These are phyloP conservation scores for Rhagoletis pomonella DNA, from an alignment of 1,140 invertebrate genomes.

Conservation along the genomic window DNA sequence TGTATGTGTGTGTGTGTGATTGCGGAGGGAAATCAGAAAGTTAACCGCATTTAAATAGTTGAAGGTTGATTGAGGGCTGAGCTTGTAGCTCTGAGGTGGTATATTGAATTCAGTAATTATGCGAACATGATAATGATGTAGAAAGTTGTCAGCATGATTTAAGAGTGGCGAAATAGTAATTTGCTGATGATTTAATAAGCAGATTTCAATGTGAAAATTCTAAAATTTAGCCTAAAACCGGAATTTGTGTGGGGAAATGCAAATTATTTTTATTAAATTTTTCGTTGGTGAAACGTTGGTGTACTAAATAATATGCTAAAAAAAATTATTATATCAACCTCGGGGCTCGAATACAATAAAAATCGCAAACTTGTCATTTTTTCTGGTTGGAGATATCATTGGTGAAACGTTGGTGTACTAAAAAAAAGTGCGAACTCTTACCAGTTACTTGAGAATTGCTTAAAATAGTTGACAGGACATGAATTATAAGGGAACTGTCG, in stretches of 20 bases:
- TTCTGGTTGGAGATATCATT: not conserved
- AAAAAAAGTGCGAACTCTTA: not conserved
- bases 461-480: too few relatives aligned
- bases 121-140: slow-evolving; percentile 7
- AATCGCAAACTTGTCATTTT: not conserved
- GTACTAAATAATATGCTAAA: not conserved
- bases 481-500: too few relatives aligned
- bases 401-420: not conserved
- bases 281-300: slow-evolving; percentile 17
- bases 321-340: too few relatives aligned
- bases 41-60: slow-evolving; percentile 50
- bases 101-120: not conserved
- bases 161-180: too few relatives aligned
- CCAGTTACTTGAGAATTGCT: too few relatives aligned
- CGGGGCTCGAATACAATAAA: too few relatives aligned
- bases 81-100: not conserved
- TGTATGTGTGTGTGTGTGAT: not conserved
- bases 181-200: too few relatives aligned
- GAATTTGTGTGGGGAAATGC: too few relatives aligned
- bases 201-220: too few relatives aligned
- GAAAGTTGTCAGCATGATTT: not conserved
- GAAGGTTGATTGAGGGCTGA: slow-evolving; percentile 1
- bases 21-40: not conserved
- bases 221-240: too few relatives aligned
- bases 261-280: not conserved